Conservation (phyloP, 2,797 vertebrate genomes). For the Spinus pinus region DNA sequence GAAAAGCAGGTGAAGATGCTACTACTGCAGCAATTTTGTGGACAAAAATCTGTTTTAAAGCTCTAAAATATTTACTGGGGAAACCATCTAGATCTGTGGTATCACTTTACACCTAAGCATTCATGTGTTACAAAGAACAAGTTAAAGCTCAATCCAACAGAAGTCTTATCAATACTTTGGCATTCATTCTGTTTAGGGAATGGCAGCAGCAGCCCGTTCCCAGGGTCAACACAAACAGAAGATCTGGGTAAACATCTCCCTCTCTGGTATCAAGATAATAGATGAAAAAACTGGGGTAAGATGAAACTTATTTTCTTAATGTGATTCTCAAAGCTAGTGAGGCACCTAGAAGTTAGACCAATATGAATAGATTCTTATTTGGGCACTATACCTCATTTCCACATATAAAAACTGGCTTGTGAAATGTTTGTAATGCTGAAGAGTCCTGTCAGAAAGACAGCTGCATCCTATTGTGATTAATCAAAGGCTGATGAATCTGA, state of each 20-base stretch:
- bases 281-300: conserved; percentile 96
- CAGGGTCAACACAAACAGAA: conserved; percentile 97
- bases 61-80: neutral
- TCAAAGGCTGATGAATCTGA: neutral
- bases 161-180: neutral
- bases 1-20: neutral
- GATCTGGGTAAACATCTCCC: conserved; percentile 94
- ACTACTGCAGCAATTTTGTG: neutral
- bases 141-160: neutral
- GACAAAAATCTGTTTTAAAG: neutral
- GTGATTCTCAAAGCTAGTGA: neutral
- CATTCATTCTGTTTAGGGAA: conserved; percentile 76
- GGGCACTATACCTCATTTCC: fast-evolving
- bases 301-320: neutral
- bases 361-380: neutral
- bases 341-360: neutral
- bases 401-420: neutral
- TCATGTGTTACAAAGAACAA: neutral
- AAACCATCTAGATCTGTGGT: neutral
- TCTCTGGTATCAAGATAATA: conserved; percentile 92
- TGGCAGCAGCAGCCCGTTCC: conserved; percentile 92
- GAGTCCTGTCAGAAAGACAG: neutral
- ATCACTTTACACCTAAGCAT: neutral
- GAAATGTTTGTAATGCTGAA: neutral
- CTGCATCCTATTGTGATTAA: neutral